These are phyloP conservation scores for Megaustenia siamemsis DNA, from an alignment of 2,888 invertebrate genomes.

Conservation along the genomic window DNA sequence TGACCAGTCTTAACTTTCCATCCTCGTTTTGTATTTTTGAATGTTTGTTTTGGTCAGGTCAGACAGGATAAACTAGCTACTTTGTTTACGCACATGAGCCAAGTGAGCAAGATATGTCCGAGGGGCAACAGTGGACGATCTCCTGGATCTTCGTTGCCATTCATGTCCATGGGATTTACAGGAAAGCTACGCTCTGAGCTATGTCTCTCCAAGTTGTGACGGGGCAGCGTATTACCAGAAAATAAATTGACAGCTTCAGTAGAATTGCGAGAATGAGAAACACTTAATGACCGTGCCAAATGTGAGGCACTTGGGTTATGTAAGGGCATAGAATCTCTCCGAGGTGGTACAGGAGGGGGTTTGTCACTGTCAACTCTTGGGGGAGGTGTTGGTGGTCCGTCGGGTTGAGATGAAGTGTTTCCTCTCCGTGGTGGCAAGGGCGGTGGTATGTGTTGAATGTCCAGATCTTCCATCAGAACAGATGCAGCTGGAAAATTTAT, in stretches of 20 bases:
- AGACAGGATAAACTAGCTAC: conserved; percentile 28
- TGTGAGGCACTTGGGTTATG: not conserved
- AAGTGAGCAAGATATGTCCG: conserved; percentile 48
- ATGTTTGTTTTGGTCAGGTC: not conserved
- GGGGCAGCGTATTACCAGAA: conserved; percentile 30
- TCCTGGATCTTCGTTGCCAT: conserved; percentile 29
- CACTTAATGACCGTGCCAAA: conserved; percentile 48
- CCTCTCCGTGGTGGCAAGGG: conserved; percentile 79
- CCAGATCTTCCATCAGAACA: conserved; percentile 58
- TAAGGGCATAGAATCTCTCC: conserved; percentile 77
- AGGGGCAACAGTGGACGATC: conserved; percentile 47
- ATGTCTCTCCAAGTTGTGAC: conserved; percentile 41
- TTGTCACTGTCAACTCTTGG: conserved; percentile 84
- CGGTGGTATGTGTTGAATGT: conserved; percentile 64
- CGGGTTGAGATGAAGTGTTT: conserved; percentile 40
- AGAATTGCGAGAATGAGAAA: conserved; percentile 58
- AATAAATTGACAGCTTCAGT: not conserved
- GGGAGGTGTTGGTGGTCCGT: conserved; percentile 85
- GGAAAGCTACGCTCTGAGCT: conserved; percentile 49
- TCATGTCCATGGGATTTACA: conserved; percentile 9
- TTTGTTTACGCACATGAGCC: conserved; percentile 38
- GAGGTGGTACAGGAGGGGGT: conserved; percentile 85
- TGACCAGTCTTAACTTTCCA: not conserved
- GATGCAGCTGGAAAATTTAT: conserved; percentile 40
- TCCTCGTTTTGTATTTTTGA: not conserved